Evolutionary conservation across 2,113 vertebrate genomes (phyloP).

Genomic region (Columba livia): DNA sequence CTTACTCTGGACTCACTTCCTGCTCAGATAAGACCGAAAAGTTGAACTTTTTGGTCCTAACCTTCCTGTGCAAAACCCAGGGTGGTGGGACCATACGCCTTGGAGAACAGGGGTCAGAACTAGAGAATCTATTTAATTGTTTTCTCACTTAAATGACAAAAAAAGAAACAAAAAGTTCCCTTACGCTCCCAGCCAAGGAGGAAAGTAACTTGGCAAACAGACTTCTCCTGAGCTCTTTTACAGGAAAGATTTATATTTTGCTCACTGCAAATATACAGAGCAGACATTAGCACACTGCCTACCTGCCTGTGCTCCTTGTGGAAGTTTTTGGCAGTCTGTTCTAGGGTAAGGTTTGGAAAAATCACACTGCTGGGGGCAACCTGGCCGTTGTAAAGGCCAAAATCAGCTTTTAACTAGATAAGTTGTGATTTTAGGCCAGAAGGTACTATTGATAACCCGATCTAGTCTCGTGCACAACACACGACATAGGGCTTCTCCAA

Average conservation of each 20-base stretch:
- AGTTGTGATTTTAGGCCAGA: background rate
- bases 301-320: slow-evolving; percentile 16
- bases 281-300: background rate
- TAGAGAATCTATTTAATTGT: background rate
- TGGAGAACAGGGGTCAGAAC: slow-evolving; percentile 7
- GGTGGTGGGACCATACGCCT: background rate
- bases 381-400: slow-evolving; percentile 2
- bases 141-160: background rate
- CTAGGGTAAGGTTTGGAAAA: background rate
- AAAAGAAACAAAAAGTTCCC: background rate
- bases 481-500: background rate
- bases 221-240: background rate
- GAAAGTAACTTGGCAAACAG: slow-evolving; percentile 54
- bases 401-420: background rate
- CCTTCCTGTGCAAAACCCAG: background rate
- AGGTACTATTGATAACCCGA: background rate
- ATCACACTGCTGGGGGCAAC: background rate
- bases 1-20: background rate
- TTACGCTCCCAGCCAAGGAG: slow-evolving; percentile 14
- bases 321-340: slow-evolving; percentile 16
- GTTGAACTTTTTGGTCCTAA: slow-evolving; percentile 8
- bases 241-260: slow-evolving; percentile 50
- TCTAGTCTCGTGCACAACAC: background rate
- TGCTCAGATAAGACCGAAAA: slow-evolving; percentile 30
- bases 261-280: slow-evolving; percentile 25